These are phyloP conservation scores for Platichthys stellatus DNA, from an alignment of 2,113 vertebrate genomes.

Conservation along the genomic window DNA sequence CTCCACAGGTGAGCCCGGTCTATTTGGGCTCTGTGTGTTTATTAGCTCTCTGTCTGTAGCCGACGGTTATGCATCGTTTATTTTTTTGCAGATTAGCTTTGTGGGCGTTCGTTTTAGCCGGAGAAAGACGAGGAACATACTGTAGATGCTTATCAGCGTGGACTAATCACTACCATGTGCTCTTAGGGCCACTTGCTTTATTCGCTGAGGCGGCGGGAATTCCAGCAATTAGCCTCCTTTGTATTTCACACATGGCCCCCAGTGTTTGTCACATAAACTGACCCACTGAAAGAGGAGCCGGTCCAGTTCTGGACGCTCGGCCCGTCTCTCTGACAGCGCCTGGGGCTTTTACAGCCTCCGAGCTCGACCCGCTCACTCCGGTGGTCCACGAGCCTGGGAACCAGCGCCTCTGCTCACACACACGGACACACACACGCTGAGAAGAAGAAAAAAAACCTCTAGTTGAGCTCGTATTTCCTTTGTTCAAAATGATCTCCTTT, in stretches of 20 bases:
- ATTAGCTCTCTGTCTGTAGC: not conserved
- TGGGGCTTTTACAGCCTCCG: slow-evolving; percentile 65
- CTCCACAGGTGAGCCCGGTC: slow-evolving; percentile 37
- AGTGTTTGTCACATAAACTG: slow-evolving; percentile 76
- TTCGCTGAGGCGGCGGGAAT: slow-evolving; percentile 84
- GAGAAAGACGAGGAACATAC: slow-evolving; percentile 33
- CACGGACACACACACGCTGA: slow-evolving; percentile 32
- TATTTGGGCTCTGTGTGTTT: slow-evolving; percentile 11
- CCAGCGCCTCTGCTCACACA: slow-evolving; percentile 34
- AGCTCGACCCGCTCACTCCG: slow-evolving; percentile 58
- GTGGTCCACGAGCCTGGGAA: slow-evolving; percentile 71
- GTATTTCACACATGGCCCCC: slow-evolving; percentile 79
- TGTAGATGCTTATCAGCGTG: slow-evolving; percentile 65
- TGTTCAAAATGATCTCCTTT: slow-evolving; percentile 59
- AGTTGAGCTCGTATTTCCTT: slow-evolving; percentile 63
- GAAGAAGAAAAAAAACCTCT: not conserved
- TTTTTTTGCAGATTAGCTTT: slow-evolving; percentile 7
- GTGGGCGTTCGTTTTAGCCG: slow-evolving; percentile 39
- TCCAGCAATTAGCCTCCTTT: slow-evolving; percentile 81
- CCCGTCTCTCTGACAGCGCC: slow-evolving; percentile 52
- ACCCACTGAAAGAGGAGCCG: slow-evolving; percentile 72
- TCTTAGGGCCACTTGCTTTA: slow-evolving; percentile 78
- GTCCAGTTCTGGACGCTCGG: slow-evolving; percentile 50
- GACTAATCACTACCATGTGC: slow-evolving; percentile 86
- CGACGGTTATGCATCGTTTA: slow-evolving; percentile 71